Conservation (phyloP, 2,113 vertebrate genomes). For the Grus americana region DNA sequence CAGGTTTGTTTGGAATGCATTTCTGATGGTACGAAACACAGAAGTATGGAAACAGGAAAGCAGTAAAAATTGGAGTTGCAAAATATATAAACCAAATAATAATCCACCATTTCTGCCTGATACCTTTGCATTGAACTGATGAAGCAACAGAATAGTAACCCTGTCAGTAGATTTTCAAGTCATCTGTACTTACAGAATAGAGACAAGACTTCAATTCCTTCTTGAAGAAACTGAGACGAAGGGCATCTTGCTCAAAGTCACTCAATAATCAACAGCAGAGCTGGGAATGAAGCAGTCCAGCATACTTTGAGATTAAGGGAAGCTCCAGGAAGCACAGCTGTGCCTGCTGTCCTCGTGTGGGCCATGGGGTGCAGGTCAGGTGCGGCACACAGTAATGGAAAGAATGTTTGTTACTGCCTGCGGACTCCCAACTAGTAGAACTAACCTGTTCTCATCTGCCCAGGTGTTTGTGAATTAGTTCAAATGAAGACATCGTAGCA, state of each 20-base stretch:
- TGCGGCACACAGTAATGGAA: neutral
- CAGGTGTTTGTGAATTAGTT: neutral
- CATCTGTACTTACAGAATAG: neutral
- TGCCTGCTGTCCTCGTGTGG: neutral
- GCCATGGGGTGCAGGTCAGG: neutral
- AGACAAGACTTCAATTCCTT: neutral
- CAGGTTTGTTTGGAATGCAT: neutral
- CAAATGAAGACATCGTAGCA: accelerated
- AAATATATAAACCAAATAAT: neutral
- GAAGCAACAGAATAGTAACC: neutral
- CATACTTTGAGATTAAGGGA: neutral
- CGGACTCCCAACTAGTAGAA: neutral
- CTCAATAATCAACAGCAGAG: neutral
- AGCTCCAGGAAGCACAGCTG: neutral
- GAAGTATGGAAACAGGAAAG: neutral
- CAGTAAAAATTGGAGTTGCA: neutral
- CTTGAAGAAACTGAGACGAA: neutral
- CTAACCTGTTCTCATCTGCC: neutral
- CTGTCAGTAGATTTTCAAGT: neutral
- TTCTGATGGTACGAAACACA: neutral
- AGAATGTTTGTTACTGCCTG: neutral
- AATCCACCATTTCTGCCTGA: neutral
- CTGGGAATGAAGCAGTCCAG: neutral
- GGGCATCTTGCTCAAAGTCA: neutral
- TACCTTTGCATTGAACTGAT: neutral